These are phyloP conservation scores for Cyanoderma ruficeps DNA, from an alignment of 2,113 vertebrate species.

Conservation along the genomic window DNA sequence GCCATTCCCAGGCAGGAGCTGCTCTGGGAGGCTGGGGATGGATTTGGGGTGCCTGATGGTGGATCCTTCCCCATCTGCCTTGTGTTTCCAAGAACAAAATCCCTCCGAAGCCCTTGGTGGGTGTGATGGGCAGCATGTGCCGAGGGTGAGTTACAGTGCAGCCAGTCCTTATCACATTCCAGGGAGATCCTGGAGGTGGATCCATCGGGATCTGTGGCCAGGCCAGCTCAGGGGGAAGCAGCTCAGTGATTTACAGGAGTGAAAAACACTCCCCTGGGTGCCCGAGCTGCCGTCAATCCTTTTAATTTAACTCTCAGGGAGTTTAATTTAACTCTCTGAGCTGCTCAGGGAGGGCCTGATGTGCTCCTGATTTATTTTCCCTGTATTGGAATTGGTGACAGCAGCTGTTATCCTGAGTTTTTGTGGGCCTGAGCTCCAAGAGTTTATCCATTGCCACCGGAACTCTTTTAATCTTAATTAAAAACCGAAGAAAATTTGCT, in stretches of 20 bases:
- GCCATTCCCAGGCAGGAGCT: rapidly evolving
- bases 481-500: neutral
- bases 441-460: neutral
- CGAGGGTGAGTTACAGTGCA: rapidly evolving
- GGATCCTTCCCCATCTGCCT: neutral
- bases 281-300: neutral
- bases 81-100: neutral
- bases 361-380: neutral
- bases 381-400: neutral
- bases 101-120: neutral
- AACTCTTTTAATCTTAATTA: neutral
- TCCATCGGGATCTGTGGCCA: neutral
- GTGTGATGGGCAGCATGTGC: rapidly evolving
- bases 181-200: neutral
- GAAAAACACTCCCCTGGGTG: neutral
- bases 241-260: neutral
- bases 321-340: neutral
- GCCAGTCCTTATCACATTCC: neutral
- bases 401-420: neutral
- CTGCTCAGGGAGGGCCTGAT: neutral
- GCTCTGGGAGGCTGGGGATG: neutral
- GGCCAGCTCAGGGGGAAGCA: neutral
- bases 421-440: neutral
- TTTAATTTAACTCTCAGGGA: neutral
- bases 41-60: rapidly evolving